Percentiles rank a stretch among this genome's conserved stretches.
These are phyloP conservation scores for Dusona sp. DNA, from an alignment of 2,888 invertebrate species.

Conservation along the genomic window DNA sequence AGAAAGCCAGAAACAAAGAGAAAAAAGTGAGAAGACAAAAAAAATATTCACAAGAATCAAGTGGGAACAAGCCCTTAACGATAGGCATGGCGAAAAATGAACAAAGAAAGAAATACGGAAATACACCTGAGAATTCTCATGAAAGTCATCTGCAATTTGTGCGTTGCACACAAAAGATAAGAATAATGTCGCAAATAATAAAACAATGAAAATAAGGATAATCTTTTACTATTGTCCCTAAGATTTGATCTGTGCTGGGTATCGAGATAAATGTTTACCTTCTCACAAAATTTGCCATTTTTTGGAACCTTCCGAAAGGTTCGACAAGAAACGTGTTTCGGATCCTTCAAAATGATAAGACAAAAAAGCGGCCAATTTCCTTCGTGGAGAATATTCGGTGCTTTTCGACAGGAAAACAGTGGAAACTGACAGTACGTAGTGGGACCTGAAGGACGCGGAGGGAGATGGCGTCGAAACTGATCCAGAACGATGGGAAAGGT, in stretches of 20 bases:
- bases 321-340: neutral
- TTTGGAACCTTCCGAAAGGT: constrained; percentile 13
- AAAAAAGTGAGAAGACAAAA: constrained; percentile 49
- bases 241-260: constrained; percentile 10
- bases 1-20: constrained; percentile 59
- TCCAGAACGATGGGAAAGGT: constrained; percentile 41
- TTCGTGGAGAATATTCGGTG: neutral
- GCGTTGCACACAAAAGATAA: neutral
- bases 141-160: constrained; percentile 25
- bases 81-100: constrained; percentile 34
- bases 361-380: constrained; percentile 29
- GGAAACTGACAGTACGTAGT: constrained; percentile 28
- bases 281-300: neutral
- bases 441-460: neutral
- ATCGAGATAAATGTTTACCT: neutral
- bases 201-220: neutral
- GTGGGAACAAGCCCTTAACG: constrained; percentile 25
- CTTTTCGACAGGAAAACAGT: constrained; percentile 4
- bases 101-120: constrained; percentile 21
- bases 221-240: neutral
- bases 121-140: constrained; percentile 9
- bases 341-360: constrained; percentile 21
- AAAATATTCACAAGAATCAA: constrained; percentile 52
- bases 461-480: constrained; percentile 53
- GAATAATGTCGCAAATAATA: constrained; percentile 5